A percentile compares a stretch with the other conserved stretches of the same genome.
Conservation (phyloP, 2,888 invertebrate species). For the Parnassius orleans region DNA sequence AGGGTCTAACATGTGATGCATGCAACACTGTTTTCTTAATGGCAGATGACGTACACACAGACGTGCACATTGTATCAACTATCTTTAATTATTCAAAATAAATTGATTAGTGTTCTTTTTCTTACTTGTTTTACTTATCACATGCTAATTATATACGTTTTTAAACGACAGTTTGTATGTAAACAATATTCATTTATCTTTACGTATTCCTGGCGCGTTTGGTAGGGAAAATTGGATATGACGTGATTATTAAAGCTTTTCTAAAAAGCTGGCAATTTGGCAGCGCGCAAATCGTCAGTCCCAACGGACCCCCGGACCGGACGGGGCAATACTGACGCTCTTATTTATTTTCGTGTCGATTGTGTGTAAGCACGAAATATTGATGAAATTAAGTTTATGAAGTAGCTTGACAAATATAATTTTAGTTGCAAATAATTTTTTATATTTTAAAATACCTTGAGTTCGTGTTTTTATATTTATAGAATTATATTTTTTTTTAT, state of each 20-base stretch:
- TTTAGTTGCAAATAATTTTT: too few species aligned
- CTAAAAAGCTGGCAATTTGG: slow-evolving; percentile 76
- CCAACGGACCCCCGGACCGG: slow-evolving; percentile 53
- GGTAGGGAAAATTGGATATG: slow-evolving; percentile 73
- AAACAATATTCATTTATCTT: slow-evolving; percentile 26
- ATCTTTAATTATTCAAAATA: slow-evolving; percentile 13
- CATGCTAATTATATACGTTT: slow-evolving; percentile 15
- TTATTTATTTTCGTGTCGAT: slow-evolving; percentile 51
- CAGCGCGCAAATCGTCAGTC: slow-evolving; percentile 63
- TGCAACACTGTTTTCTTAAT: slow-evolving; percentile 21
- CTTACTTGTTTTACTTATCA: slow-evolving; percentile 17
- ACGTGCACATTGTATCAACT: slow-evolving; percentile 20
- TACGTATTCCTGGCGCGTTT: slow-evolving; percentile 59
- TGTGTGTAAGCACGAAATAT: too few species aligned
- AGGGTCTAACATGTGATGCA: slow-evolving; percentile 14
- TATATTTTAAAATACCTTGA: too few species aligned
- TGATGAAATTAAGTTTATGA: too few species aligned
- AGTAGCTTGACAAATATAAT: too few species aligned
- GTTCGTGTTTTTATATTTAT: too few species aligned
- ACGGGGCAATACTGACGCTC: slow-evolving; percentile 35
- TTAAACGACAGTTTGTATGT: not conserved
- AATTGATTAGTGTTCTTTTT: slow-evolving; percentile 22
- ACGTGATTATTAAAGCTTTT: slow-evolving; percentile 73
- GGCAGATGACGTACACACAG: slow-evolving; percentile 8
- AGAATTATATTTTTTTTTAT: too few species aligned